phyloP scores from a whole-genome alignment of 2,113 vertebrate species.

The Tychaedon coryphoeus region DNA sequence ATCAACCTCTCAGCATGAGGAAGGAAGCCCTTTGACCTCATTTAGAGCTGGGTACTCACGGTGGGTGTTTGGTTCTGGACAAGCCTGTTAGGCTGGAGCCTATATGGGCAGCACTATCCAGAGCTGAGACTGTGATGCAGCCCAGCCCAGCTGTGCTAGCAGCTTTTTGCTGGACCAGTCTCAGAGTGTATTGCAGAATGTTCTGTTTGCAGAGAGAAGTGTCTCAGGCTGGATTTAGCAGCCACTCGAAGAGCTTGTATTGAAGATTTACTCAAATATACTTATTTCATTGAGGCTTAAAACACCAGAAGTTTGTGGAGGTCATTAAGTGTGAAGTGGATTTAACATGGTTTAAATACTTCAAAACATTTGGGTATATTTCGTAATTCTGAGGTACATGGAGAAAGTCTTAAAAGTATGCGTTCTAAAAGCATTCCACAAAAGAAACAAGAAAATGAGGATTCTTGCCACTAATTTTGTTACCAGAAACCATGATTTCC shows the following conservation, averaged over 20 bases:
- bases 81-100: background rate
- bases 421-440: background rate
- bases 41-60: background rate
- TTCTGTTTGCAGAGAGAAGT: background rate
- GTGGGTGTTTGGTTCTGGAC: background rate
- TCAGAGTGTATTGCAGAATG: accelerated
- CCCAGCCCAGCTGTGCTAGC: background rate
- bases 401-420: background rate
- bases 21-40: background rate
- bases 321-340: background rate
- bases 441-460: background rate
- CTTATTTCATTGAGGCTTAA: background rate
- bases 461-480: constrained; percentile 27
- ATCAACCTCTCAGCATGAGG: background rate
- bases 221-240: background rate
- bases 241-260: background rate
- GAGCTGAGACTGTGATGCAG: background rate
- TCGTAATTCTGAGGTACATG: background rate
- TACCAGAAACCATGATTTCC: background rate
- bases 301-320: background rate
- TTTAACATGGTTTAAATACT: background rate
- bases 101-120: background rate
- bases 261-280: background rate
- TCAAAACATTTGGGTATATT: background rate
- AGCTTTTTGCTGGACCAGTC: background rate